Base-by-base conservation (phyloP, 2,888 invertebrate species). In the Atrina japonica region DNA sequence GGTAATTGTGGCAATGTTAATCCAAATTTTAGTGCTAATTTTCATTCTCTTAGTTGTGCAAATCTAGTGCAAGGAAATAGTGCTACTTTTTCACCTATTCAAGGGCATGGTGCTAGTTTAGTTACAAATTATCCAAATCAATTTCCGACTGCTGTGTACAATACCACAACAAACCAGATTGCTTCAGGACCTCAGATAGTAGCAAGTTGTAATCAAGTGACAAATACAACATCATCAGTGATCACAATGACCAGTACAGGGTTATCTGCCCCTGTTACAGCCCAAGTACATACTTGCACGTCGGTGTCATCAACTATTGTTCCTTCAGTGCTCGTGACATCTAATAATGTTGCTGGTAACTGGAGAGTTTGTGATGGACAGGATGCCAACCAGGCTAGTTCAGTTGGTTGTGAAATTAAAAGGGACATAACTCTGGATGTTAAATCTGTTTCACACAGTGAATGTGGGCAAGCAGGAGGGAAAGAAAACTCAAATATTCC, bases 171-270 rank as follows among this genome's bases (percentile, higher is more conserved):
- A 29, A n/a, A 27, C 43, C 35, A 5, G 35, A 11, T 35, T 35
- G 35, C 11, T n/a, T 43, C 29, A 11, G 40, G 27, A 43, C 35
- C 59, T 27, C 50, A 53, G 21, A 50, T 72, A 9, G 63, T 70
- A 30, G 67, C 76, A 16, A 73, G 73, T 41, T 66, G 73, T 47
- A 75, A 70, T 47, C 78, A 73, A 52, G 66, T 76, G 43, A 76
- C 75, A 58, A 76, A 67, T 29, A 78, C 79, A 27, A 80, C 79
- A 49, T 77, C 82, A 18, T 75, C 79, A 0, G 75, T 80, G n/a
- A 80, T 79, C 29, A 75, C 73, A 2, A 73, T 71, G 16, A 72
- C 61, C 29, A 65, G 68, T 27, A 45, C 70, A 25, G 70, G 71
- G 6, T 53, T 73, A 35, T 66, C 70, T 29, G 69, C 71, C 43